phyloP scores from a whole-genome alignment of 1,140 invertebrate genomes.

The Carposina sasakii region DNA sequence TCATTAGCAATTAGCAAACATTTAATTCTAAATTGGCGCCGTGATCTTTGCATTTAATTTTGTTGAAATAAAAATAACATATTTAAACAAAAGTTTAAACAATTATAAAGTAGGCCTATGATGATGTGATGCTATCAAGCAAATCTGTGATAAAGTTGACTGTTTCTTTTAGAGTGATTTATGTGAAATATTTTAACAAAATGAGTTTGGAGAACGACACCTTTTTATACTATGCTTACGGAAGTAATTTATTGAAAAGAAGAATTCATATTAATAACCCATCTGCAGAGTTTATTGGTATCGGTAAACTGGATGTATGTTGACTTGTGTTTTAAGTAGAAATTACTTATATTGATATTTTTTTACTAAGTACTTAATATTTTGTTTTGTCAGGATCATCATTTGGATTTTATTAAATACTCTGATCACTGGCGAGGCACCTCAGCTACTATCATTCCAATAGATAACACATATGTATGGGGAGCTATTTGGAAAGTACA shows the following conservation, averaged over 20 bases:
- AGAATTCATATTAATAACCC: slow-evolving; percentile 61
- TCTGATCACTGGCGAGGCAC: slow-evolving; percentile 83
- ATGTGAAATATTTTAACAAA: no score
- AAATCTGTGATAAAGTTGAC: no score
- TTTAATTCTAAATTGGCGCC: no score
- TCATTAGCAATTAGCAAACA: no score
- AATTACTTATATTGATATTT: not conserved
- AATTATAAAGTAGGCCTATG: no score
- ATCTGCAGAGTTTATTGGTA: slow-evolving; percentile 50
- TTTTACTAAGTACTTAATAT: not conserved
- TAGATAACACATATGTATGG: slow-evolving; percentile 76
- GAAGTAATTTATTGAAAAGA: slow-evolving; percentile 57
- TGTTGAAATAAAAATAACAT: no score
- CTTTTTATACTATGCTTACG: slow-evolving; percentile 60
- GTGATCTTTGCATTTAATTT: no score
- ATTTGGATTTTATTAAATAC: slow-evolving; percentile 80
- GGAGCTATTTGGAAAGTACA: slow-evolving; percentile 86
- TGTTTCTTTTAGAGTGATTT: no score
- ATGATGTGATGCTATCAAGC: no score
- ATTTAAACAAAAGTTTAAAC: no score
- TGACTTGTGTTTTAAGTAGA: slow-evolving; percentile 26
- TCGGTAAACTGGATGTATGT: slow-evolving; percentile 51
- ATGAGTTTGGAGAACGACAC: no score
- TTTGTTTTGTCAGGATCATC: slow-evolving; percentile 74
- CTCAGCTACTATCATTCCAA: slow-evolving; percentile 82